These are phyloP conservation scores for Oppia nitens DNA, from an alignment of 1,140 invertebrate genomes.

Conservation along the genomic window DNA sequence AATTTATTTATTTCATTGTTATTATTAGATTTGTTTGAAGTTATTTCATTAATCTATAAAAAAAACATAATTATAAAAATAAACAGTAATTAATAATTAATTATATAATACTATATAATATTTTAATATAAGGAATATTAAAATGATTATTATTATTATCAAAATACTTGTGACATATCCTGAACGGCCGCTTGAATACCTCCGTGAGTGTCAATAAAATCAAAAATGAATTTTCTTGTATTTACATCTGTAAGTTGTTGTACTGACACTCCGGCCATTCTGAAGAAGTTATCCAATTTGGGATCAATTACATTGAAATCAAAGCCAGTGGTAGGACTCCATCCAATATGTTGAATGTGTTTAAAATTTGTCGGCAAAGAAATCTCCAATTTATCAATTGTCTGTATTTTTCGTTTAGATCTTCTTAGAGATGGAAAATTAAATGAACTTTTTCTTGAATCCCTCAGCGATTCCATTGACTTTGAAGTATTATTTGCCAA, in stretches of 20 bases:
- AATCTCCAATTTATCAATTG: conserved; percentile 91
- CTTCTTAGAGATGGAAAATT: conserved; percentile 26
- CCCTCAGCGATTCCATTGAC: neutral
- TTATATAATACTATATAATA: too few relatives aligned
- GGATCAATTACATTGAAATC: conserved; percentile 44
- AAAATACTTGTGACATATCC: too few relatives aligned
- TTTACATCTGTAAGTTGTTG: conserved; percentile 58
- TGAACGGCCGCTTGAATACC: conserved; percentile 45
- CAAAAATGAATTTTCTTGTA: conserved; percentile 83
- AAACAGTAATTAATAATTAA: too few relatives aligned
- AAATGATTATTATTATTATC: too few relatives aligned
- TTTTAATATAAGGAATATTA: too few relatives aligned
- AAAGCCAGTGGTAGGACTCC: conserved; percentile 61
- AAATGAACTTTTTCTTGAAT: neutral
- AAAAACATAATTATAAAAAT: too few relatives aligned
- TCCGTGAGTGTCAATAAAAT: conserved; percentile 70
- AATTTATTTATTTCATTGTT: neutral
- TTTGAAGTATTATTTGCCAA: neutral
- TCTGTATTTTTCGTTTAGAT: conserved; percentile 41
- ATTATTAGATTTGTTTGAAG: neutral
- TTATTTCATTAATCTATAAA: conserved; percentile 7
- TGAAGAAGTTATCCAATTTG: conserved; percentile 56
- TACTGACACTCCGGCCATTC: conserved; percentile 54
- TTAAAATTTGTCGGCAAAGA: conserved; percentile 58
- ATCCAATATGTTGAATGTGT: conserved; percentile 77